phyloP scores from a whole-genome alignment of 2,888 invertebrate genomes.

The Pardosa pseudoannulata region DNA sequence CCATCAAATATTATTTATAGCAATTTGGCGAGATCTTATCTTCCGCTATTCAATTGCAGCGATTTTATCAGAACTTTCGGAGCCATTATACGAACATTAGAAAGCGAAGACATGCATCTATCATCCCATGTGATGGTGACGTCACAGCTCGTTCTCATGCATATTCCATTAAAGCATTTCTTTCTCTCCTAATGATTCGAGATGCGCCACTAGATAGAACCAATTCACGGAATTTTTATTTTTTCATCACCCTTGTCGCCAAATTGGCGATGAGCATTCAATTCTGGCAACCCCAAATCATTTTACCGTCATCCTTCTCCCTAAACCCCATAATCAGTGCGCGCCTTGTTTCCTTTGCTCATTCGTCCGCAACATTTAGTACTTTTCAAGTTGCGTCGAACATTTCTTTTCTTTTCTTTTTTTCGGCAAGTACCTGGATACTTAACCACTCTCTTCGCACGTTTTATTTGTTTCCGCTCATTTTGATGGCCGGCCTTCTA shows the following conservation, averaged over 20 bases:
- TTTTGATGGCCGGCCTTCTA: background rate
- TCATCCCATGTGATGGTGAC: no score
- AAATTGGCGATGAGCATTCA: background rate
- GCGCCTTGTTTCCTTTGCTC: conserved; percentile 56
- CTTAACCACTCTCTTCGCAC: conserved; percentile 26
- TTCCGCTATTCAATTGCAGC: no score
- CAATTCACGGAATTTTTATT: background rate
- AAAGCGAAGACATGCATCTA: no score
- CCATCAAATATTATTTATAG: no score
- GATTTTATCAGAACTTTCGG: no score
- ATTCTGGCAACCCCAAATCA: background rate
- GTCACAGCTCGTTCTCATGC: no score
- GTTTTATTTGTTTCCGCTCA: conserved; percentile 25
- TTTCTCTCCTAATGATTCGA: no score
- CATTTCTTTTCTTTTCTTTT: background rate
- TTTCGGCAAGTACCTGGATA: conserved; percentile 29
- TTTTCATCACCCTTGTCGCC: no score
- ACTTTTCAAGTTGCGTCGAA: conserved; percentile 3
- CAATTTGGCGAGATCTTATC: no score
- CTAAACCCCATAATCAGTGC: conserved; percentile 57
- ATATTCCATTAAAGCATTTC: no score
- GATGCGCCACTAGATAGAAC: background rate
- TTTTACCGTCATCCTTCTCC: conserved; percentile 4
- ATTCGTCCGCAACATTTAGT: conserved; percentile 52
- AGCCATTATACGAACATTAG: no score